Percentiles rank a stretch among this genome's conserved stretches.
These are phyloP conservation scores for Isurus oxyrinchus DNA, from an alignment of 2,113 vertebrate genomes.

Conservation along the genomic window DNA sequence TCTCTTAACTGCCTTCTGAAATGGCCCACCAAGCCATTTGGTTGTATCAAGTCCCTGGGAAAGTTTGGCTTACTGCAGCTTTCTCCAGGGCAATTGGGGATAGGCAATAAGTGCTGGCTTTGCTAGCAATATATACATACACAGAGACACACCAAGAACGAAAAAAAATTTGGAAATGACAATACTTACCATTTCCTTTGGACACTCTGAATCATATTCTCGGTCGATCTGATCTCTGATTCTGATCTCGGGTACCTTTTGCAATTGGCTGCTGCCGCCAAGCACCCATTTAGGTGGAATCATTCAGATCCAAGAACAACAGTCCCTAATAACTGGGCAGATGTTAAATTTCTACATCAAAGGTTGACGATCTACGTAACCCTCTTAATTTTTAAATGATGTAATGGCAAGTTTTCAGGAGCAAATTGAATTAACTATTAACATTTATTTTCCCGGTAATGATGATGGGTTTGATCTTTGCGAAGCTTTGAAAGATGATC, in stretches of 20 bases:
- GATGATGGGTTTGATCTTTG: background rate
- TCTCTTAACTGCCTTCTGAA: too few species aligned
- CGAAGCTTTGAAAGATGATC: background rate
- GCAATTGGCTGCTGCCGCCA: background rate
- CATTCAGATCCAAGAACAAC: background rate
- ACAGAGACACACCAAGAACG: too few species aligned
- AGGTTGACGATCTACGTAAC: background rate
- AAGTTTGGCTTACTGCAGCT: too few species aligned
- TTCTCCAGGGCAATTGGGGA: too few species aligned
- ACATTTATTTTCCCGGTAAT: background rate
- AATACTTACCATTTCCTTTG: background rate
- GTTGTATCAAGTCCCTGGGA: background rate
- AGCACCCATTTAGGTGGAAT: background rate
- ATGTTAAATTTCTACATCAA: background rate
- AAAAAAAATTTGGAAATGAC: background rate
- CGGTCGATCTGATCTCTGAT: background rate
- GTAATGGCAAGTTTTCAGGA: background rate
- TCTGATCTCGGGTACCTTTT: background rate
- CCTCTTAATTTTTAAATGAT: background rate
- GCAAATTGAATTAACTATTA: background rate
- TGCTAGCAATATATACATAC: too few species aligned
- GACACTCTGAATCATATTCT: background rate
- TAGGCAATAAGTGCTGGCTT: too few species aligned
- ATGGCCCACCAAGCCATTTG: too few species aligned
- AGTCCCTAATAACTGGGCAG: background rate